Evolutionary conservation across 2,888 invertebrate species (phyloP).

Genomic region (Eilema griseolum): DNA sequence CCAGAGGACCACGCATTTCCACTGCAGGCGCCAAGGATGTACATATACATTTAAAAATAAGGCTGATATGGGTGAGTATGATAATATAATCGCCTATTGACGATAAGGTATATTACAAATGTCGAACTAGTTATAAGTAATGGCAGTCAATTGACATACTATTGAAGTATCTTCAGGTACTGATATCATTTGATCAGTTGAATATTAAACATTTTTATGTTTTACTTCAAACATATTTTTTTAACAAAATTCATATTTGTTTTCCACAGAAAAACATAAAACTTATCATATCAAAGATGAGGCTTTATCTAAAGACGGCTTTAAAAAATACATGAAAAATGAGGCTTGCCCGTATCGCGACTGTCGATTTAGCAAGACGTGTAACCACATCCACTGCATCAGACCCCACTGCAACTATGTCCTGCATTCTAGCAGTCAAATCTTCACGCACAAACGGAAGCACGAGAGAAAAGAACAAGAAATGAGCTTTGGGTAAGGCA

Average conservation of each 20-base stretch:
- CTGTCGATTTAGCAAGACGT: constrained; percentile 97
- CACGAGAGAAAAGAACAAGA: constrained; percentile 98
- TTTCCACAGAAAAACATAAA: constrained; percentile 96
- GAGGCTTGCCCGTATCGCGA: constrained; percentile 96
- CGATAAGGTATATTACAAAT: no score
- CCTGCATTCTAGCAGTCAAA: constrained; percentile 97
- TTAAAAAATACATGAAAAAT: constrained; percentile 99
- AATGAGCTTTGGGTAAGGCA: constrained; percentile 92
- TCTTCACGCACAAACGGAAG: constrained; percentile 98
- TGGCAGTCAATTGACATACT: neutral
- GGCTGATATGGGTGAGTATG: constrained; percentile 97
- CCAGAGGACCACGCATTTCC: constrained; percentile 98
- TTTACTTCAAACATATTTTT: no score
- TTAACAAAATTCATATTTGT: neutral
- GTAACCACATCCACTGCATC: constrained; percentile 99
- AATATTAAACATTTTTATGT: neutral
- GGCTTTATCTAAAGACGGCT: constrained; percentile 97
- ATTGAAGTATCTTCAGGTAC: neutral
- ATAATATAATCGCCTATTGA: neutral
- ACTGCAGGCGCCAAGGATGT: constrained; percentile 96
- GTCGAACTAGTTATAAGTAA: neutral
- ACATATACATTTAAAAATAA: constrained; percentile 99
- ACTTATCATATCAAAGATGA: constrained; percentile 99
- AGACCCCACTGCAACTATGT: constrained; percentile 98
- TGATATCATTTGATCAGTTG: neutral